phyloP scores from a whole-genome alignment of 2,888 invertebrate genomes.

The Dinocampus coccinellae region DNA sequence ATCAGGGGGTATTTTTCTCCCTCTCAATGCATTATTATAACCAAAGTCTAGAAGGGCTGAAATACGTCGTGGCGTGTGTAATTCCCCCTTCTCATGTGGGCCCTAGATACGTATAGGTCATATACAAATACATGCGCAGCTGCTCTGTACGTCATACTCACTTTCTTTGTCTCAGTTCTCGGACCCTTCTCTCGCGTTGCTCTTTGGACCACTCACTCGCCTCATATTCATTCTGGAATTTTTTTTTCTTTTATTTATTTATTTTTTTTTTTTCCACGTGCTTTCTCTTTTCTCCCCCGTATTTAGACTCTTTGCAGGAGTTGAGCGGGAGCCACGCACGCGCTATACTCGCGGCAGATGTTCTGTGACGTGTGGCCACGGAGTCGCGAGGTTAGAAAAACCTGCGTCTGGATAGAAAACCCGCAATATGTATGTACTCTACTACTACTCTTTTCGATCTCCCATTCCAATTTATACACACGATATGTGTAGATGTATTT shows the following conservation, averaged over 20 bases:
- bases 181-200: constrained; percentile 51
- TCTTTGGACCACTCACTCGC: constrained; percentile 57
- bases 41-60: constrained; percentile 15
- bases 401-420: constrained; percentile 36
- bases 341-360: constrained; percentile 56
- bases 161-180: constrained; percentile 69
- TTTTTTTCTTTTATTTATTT: no score
- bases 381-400: constrained; percentile 35
- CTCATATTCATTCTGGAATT: not conserved
- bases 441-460: constrained; percentile 15
- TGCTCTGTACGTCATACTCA: constrained; percentile 66
- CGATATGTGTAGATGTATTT: not conserved
- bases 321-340: constrained; percentile 45
- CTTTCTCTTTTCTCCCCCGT: constrained; percentile 31
- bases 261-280: not conserved
- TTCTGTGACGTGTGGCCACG: constrained; percentile 65
- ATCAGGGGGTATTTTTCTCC: constrained; percentile 38
- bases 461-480: not conserved
- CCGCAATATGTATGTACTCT: not conserved
- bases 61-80: not conserved
- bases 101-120: constrained; percentile 55
- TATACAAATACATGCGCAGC: constrained; percentile 53
- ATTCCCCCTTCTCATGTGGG: constrained; percentile 37
- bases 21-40: constrained; percentile 21
- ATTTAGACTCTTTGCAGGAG: not conserved